Conservation (phyloP, 1,140 invertebrate genomes). For the Drosophila tropicalis region DNA sequence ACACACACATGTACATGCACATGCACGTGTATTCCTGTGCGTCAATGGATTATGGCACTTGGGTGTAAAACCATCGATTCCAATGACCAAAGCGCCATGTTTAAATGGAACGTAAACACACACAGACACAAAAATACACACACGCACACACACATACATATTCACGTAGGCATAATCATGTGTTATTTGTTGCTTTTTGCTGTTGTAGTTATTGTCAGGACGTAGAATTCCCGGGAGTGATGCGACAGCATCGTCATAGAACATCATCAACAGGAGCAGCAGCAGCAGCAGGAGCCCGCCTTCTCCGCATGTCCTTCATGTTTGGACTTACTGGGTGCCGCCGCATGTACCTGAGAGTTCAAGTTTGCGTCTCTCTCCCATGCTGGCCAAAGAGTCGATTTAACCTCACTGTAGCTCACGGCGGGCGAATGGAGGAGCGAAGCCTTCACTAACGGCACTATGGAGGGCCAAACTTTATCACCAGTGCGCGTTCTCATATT, state of each 20-base stretch:
- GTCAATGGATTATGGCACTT: slow-evolving; percentile 83
- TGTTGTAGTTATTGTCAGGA: slow-evolving; percentile 43
- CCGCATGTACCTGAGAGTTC: slow-evolving; percentile 56
- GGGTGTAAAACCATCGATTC: slow-evolving; percentile 82
- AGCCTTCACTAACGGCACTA: slow-evolving; percentile 72
- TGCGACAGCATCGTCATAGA: slow-evolving; percentile 71
- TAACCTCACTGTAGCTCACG: slow-evolving; percentile 52
- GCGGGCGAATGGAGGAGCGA: slow-evolving; percentile 27
- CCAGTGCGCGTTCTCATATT: slow-evolving; percentile 52
- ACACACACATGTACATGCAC: slow-evolving; percentile 31
- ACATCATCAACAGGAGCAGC: slow-evolving; percentile 66
- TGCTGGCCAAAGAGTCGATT: slow-evolving; percentile 55
- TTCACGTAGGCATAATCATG: slow-evolving; percentile 22
- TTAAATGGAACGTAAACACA: slow-evolving; percentile 72
- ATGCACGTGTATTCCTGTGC: slow-evolving; percentile 71
- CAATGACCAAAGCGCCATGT: slow-evolving; percentile 70
- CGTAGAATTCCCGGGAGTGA: slow-evolving; percentile 62
- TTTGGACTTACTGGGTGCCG: slow-evolving; percentile 64
- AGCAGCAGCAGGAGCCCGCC: slow-evolving; percentile 21
- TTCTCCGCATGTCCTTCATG: slow-evolving; percentile 29
- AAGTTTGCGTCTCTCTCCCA: slow-evolving; percentile 46
- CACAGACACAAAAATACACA: slow-evolving; percentile 26
- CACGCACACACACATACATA: slow-evolving; percentile 29
- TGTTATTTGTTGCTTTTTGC: slow-evolving; percentile 80
- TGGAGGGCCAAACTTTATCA: slow-evolving; percentile 78